Base-by-base conservation (phyloP, 2,888 invertebrate species). In the Quadriops clusia region DNA sequence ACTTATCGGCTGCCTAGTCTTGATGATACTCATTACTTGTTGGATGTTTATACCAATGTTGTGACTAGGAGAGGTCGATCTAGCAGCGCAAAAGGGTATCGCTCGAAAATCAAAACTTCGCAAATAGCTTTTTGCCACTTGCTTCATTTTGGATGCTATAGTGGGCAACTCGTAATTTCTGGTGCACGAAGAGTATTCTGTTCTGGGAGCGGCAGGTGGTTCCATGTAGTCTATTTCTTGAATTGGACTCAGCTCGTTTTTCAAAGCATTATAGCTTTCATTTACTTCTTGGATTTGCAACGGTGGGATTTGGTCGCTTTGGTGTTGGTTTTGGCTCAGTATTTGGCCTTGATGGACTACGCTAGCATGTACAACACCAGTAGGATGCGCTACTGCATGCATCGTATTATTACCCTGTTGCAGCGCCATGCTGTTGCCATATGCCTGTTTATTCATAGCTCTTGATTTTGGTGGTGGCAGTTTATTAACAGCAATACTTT, bases 91-190 rank as follows among this genome's bases (percentile, higher is more conserved):
- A 48, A 75, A 75, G 0, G 75, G 75, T 36, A 77, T 74, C 38
- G 68, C 65, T 12, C 61, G 56, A 31, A 64, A 61, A 43, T 64
- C 62, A 33, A 58, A 60, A 34, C 53, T 47, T 9, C 39, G 33
- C 30, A 66, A 66, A 46, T 66, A 70, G 6, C 67, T 64, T 47
- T 65, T 63, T 16, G 67, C 66, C 0, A 68, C 67, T 47, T 70
- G 70, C 49, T 76, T 77, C 65, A 74, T 64, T 48, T 67, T 69
- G 0, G 77, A 77, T 0, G 77, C 67, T n/a, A 72, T 66, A 0
- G 77, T 77, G 3, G 77, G 75, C 49, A 66, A 46, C 51, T 74
- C 72, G 49, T 77, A 77, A 17, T 50, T 58, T 33, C 42, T 54
- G n/a, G 43, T 43, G 38, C 46, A 34, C 37, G 41, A 34, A 33